These are phyloP conservation scores for Drosophila busckii DNA, from an alignment of 1,140 invertebrate genomes.

Conservation along the genomic window DNA sequence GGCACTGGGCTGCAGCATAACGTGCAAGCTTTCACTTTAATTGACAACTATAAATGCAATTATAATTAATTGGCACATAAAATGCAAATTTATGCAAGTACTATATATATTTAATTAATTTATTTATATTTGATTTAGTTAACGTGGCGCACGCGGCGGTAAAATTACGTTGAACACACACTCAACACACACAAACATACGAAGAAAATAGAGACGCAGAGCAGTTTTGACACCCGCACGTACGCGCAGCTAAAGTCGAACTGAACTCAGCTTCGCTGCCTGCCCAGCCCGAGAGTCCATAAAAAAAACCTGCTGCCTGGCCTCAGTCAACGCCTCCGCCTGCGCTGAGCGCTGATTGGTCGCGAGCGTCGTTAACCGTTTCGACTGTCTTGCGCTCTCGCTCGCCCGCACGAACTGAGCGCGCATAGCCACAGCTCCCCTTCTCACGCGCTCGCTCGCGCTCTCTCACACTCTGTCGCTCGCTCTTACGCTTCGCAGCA, in stretches of 20 bases:
- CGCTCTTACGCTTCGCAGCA: constrained; percentile 14
- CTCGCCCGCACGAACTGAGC: constrained; percentile 6
- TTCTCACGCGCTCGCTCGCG: constrained; percentile 13
- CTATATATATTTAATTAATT: constrained; percentile 6
- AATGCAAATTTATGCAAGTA: constrained; percentile 30
- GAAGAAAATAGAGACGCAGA: too few relatives aligned
- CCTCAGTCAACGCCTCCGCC: constrained; percentile 32
- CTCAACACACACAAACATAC: too few relatives aligned
- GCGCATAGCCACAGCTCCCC: constrained; percentile 13
- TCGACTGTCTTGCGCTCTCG: constrained; percentile 19
- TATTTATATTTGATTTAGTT: background rate
- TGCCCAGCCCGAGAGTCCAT: constrained; percentile 10
- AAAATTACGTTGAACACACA: constrained; percentile 6
- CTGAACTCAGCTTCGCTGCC: constrained; percentile 44
- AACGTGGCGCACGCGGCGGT: constrained; percentile 27
- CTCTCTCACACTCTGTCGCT: background rate
- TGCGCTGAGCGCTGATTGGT: constrained; percentile 25
- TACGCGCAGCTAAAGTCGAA: constrained; percentile 67
- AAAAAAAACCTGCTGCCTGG: constrained; percentile 31
- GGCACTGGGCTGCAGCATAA: constrained; percentile 46
- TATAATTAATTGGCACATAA: constrained; percentile 26
- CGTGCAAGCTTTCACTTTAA: constrained; percentile 44
- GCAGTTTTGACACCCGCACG: constrained; percentile 68
- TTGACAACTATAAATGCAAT: constrained; percentile 25
- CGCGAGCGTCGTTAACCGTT: constrained; percentile 21